phyloP scores from a whole-genome alignment of 2,888 invertebrate genomes.

The Acleris holmiana region DNA sequence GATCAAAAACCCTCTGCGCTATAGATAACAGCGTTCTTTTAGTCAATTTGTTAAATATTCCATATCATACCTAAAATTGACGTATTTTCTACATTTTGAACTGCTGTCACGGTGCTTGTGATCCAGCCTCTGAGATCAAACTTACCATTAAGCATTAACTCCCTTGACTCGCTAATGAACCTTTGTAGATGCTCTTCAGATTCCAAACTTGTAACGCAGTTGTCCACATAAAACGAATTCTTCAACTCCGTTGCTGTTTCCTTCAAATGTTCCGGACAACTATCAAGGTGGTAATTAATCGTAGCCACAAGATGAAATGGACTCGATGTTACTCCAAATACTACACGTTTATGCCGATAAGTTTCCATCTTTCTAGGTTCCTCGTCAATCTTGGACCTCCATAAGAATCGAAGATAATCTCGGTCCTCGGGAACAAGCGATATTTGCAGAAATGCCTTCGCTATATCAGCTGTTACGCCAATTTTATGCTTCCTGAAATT shows the following conservation, averaged over 20 bases:
- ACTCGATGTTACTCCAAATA: conserved; percentile 7
- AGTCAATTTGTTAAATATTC: conserved; percentile 15
- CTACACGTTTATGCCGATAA: too few species aligned
- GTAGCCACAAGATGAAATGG: conserved; percentile 13
- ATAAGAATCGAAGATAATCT: too few species aligned
- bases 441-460: too few species aligned
- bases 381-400: too few species aligned
- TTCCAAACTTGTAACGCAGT: too few species aligned
- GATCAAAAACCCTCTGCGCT: conserved; percentile 39
- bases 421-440: too few species aligned
- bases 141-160: too few species aligned
- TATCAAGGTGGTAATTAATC: conserved; percentile 10
- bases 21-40: conserved; percentile 32
- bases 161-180: too few species aligned
- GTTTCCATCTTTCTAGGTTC: too few species aligned
- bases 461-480: too few species aligned
- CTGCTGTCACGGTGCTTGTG: conserved; percentile 6
- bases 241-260: conserved; percentile 9
- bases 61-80: too few species aligned
- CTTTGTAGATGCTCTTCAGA: conserved; percentile 22
- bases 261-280: not conserved
- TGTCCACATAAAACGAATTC: conserved; percentile 38
- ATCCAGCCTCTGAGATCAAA: conserved; percentile 39
- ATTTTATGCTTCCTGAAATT: too few species aligned
- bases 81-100: conserved; percentile 3